Evolutionary conservation across 2,888 invertebrate genomes (phyloP), one percentile per base, ranked within the genome.

Genomic region (Epinotia nisella): DNA sequence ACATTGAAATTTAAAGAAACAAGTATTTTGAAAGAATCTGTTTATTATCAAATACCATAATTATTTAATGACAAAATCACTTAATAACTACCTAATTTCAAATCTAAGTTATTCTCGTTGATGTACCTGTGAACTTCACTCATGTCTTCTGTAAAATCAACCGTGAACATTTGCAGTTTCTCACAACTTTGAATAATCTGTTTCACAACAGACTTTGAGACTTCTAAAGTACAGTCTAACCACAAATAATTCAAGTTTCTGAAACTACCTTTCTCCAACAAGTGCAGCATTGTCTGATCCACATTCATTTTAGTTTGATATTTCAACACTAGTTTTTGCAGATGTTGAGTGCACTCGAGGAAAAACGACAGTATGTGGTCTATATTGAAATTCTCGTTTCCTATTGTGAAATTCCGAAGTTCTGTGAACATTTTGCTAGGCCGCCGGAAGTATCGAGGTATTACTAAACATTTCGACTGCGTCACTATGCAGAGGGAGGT

Each of bases 141-240:
- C 78, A 88, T 86, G 70, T 90, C 86, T 51, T 88, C 90, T 11
- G 78, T 79, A 75, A 85, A 87, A 74, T 92, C 91, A 35, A 92
- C 90, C 0, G 93, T 93, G 60, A 94, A 87, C 77, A 83, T 85
- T 77, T 87, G 87, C 60, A 94, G 83, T 21, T 83, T 81, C 3
- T 88, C 87, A 78, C 93, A 94, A 71, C 77, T 78, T 66, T 90
- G 85, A 70, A 94, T 91, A 62, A 93, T 79, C 77, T 87, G 82
- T 78, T 85, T 89, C 3, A 92, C 86, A 39, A 90, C 88, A 64
- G 83, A 79, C 70, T 88, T 90, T 0, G 93, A 90, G 17, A 94
- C 89, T 75, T 89, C 90, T 65, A 93, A 83, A 4, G 93, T 92
- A 78, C 92, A 93, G 77, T 94, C 94, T 77, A 94, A 83, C 93